Evolutionary conservation across 2,888 invertebrate genomes (phyloP), one percentile per base, ranked within the genome.

Genomic region (Horisme vitalbata): DNA sequence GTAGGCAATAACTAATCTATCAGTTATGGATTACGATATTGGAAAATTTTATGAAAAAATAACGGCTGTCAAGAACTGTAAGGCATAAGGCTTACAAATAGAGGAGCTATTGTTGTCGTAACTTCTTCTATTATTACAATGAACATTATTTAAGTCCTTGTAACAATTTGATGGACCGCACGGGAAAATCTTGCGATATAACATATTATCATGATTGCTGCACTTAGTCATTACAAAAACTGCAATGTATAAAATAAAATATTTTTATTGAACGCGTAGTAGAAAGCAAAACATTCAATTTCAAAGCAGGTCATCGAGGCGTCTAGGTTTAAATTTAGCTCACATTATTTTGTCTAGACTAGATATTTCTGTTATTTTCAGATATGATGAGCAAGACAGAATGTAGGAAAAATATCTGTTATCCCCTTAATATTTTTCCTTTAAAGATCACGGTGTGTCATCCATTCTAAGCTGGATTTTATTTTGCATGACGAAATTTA

Each of bases 111-210:
- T 69, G 72, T 65, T 61, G 64, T 47, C 11, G 36, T 38, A 34
- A 27, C 30, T 14, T 18, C 43, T 26, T 34, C 13, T 24, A 35
- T 68, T 71, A 76, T 76, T 71, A 70, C 61, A 57, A 65, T 60
- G 65, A 37, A 60, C 57, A 66, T 68, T 68, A 68, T 52, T 7
- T 45, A 46, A 56, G 68, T 65, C 80, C 80, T 80, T 78, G 80
- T 80, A 80, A 79, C 79, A 68, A 68, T 75, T 75, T 14, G 67
- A 65, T 69, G 64, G 59, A 62, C 64, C 61, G 54, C 55, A 62
- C 52, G 56, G 63, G 63, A 67, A 62, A 63, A 62, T 63, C 49
- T 52, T 59, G 54, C 59, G 45, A 56, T 57, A 57, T 57, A 61
- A 57, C 49, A 60, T 20, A 26, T 23, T 34, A 63, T 52, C 57